A percentile compares a stretch with the other conserved stretches of the same genome.
These are phyloP conservation scores for Pogonomyrmex californicus DNA, from an alignment of 1,140 invertebrate genomes.

Conservation along the genomic window DNA sequence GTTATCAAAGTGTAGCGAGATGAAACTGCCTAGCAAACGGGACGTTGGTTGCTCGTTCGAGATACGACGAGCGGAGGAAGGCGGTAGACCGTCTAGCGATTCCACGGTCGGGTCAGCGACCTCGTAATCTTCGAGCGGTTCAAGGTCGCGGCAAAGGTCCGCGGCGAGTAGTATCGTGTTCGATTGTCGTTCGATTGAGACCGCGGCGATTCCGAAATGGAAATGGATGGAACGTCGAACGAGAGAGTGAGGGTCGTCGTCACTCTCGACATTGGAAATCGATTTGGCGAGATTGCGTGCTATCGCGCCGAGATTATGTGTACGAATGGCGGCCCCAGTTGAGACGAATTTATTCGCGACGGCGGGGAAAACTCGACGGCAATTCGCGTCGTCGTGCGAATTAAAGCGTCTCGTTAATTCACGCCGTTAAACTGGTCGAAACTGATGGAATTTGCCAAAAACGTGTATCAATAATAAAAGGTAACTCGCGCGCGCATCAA, in stretches of 20 bases:
- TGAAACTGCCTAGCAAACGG: neutral
- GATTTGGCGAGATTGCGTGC: conserved; percentile 27
- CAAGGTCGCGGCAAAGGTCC: conserved; percentile 19
- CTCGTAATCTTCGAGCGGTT: conserved; percentile 32
- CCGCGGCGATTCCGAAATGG: conserved; percentile 17
- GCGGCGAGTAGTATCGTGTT: neutral
- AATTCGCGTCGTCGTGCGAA: neutral
- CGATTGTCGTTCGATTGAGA: conserved; percentile 6
- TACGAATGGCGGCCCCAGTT: neutral
- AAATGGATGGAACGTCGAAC: neutral
- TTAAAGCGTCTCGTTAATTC: conserved; percentile 29
- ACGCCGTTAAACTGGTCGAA: neutral
- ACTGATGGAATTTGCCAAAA: neutral
- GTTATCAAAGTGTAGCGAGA: neutral
- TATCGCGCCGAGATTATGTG: conserved; percentile 20
- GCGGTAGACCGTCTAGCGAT: conserved; percentile 26
- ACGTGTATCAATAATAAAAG: conserved; percentile 20
- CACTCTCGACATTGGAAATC: conserved; percentile 35
- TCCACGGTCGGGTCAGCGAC: conserved; percentile 27
- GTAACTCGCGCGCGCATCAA: too few species aligned
- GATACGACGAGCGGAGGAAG: conserved; percentile 3
- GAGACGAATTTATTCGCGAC: neutral
- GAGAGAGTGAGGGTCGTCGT: conserved; percentile 30
- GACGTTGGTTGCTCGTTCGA: too few species aligned
- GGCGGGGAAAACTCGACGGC: neutral